Evolutionary conservation across 2,888 invertebrate species (phyloP).

Genomic region (Eupithecia vulgata): DNA sequence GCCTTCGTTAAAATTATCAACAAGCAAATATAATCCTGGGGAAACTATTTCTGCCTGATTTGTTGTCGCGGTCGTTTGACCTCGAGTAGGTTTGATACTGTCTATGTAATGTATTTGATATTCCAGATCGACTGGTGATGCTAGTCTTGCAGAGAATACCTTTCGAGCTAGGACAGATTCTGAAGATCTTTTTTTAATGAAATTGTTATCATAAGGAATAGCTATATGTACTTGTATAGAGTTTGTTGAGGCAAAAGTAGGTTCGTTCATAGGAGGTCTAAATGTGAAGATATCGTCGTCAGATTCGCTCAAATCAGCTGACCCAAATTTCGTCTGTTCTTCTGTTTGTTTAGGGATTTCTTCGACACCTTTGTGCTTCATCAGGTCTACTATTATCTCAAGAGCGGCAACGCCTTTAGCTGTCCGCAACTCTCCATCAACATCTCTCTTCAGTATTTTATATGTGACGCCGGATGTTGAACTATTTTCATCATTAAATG

Average conservation of each 20-base stretch:
- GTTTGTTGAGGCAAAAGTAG: slow-evolving; percentile 46
- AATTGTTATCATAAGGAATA: slow-evolving; percentile 53
- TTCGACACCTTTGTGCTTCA: slow-evolving; percentile 11
- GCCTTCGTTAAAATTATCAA: slow-evolving; percentile 51
- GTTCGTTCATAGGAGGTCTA: neutral
- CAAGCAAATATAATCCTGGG: slow-evolving; percentile 64
- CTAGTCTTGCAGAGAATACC: slow-evolving; percentile 68
- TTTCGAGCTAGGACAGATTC: slow-evolving; percentile 56
- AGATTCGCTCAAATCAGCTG: neutral
- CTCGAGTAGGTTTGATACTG: slow-evolving; percentile 34
- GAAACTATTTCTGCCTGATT: slow-evolving; percentile 40
- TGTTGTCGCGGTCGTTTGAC: slow-evolving; percentile 1
- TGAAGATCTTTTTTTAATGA: slow-evolving; percentile 56
- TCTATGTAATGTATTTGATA: slow-evolving; percentile 67
- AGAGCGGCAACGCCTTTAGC: slow-evolving; percentile 68
- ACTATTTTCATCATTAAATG: neutral
- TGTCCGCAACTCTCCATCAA: slow-evolving; percentile 50
- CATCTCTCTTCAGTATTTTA: slow-evolving; percentile 48
- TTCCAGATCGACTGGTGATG: slow-evolving; percentile 68
- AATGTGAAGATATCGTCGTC: neutral
- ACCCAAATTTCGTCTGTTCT: no score
- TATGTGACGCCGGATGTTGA: neutral
- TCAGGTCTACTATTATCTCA: slow-evolving; percentile 67
- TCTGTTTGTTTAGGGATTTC: neutral
- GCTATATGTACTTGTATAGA: slow-evolving; percentile 70